Evolutionary conservation across 2,113 vertebrate genomes (phyloP).

Genomic region (Ailuropoda melanoleuca): DNA sequence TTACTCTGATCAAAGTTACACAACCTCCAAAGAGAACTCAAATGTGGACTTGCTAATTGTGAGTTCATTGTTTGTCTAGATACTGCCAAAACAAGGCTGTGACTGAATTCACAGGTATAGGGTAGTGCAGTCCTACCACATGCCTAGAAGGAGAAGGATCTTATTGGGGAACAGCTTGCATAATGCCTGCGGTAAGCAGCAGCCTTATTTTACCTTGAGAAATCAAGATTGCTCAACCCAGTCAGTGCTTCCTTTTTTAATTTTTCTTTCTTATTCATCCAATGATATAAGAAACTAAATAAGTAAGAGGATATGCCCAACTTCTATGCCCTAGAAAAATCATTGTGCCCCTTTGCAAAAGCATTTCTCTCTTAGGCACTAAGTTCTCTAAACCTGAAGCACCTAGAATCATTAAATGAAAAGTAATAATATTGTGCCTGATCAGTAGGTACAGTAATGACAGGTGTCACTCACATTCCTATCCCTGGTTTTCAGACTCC

Average conservation of each 20-base stretch:
- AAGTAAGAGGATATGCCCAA: not conserved
- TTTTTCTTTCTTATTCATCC: not conserved
- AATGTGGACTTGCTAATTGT: not conserved
- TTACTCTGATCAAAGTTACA: not conserved
- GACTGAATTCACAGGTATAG: not conserved
- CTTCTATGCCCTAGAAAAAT: not conserved
- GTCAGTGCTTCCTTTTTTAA: not conserved
- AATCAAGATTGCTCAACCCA: not conserved
- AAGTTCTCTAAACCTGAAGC: not conserved
- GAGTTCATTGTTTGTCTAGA: not conserved
- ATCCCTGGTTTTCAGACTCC: not conserved
- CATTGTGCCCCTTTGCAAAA: not conserved
- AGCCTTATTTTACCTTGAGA: not conserved
- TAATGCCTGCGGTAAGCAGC: not conserved
- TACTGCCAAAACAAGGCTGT: not conserved
- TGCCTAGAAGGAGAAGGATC: not conserved
- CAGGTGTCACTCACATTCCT: not conserved
- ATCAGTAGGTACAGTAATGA: not conserved
- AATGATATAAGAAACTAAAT: not conserved
- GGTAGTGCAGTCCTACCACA: not conserved
- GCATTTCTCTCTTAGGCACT: not conserved
- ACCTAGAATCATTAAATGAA: not conserved
- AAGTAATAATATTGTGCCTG: not conserved
- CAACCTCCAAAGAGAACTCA: not conserved
- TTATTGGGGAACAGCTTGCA: not conserved